phyloP scores from a whole-genome alignment of 2,888 invertebrate genomes.

The Agrochola litura region DNA sequence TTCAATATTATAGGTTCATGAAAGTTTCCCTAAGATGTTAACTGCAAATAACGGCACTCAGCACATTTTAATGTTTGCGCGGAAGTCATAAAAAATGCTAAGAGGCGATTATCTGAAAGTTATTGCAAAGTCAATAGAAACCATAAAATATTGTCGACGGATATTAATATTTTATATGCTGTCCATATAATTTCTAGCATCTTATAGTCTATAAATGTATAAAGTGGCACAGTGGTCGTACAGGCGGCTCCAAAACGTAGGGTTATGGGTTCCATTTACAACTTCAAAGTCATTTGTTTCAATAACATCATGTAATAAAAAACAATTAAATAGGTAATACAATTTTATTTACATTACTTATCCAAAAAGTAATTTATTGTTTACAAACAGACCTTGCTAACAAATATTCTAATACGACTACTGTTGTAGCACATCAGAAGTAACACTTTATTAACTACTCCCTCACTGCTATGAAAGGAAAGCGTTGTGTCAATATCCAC shows the following conservation, averaged over 20 bases:
- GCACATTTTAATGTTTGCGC: constrained; percentile 37
- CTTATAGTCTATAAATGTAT: constrained; percentile 10
- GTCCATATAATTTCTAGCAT: constrained; percentile 22
- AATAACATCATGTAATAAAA: neutral
- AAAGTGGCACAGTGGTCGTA: neutral
- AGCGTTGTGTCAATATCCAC: neutral
- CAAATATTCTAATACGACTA: neutral
- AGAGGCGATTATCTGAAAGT: constrained; percentile 41
- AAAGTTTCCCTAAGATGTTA: neutral
- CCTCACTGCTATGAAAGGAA: neutral
- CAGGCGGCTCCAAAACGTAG: neutral
- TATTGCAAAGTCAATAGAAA: constrained; percentile 49
- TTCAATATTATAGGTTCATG: neutral
- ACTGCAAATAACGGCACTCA: constrained; percentile 22
- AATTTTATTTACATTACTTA: neutral
- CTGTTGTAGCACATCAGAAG: neutral
- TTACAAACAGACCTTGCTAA: neutral
- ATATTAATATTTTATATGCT: constrained; percentile 40
- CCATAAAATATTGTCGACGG: constrained; percentile 41
- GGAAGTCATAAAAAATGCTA: constrained; percentile 49
- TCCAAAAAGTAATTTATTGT: neutral
- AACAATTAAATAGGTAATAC: neutral
- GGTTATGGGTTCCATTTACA: neutral
- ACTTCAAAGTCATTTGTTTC: neutral
- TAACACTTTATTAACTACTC: neutral